Evolutionary conservation across 2,113 vertebrate genomes (phyloP).

Genomic region (Pseudopipra pipra): DNA sequence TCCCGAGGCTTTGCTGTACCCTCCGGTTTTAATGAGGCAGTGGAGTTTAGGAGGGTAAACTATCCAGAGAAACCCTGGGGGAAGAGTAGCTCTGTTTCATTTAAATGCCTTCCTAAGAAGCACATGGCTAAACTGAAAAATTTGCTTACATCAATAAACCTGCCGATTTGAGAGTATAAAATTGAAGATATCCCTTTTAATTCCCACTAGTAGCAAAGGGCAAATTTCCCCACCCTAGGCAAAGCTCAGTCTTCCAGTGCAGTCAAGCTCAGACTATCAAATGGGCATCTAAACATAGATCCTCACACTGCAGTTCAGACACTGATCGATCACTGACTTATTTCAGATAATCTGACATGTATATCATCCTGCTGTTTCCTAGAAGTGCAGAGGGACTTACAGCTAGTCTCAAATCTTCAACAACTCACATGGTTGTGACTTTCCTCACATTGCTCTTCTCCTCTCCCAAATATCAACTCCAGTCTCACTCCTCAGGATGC

Average conservation of each 20-base stretch:
- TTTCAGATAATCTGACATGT: background rate
- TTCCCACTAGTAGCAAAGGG: background rate
- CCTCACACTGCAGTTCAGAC: background rate
- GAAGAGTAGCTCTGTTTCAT: background rate
- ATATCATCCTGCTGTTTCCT: background rate
- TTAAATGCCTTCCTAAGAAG: background rate
- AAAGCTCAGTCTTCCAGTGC: background rate
- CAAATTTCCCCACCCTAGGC: background rate
- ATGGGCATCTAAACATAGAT: background rate
- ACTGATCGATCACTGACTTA: background rate
- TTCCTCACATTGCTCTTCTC: background rate
- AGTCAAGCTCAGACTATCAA: background rate
- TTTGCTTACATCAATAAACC: background rate
- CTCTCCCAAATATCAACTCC: background rate
- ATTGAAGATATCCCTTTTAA: too few relatives aligned
- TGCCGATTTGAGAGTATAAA: background rate
- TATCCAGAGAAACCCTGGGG: background rate
- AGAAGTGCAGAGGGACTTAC: background rate
- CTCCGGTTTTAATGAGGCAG: background rate
- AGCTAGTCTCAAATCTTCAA: background rate
- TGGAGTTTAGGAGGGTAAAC: background rate
- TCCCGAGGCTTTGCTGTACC: conserved; percentile 22
- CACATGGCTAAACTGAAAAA: background rate
- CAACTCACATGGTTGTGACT: background rate
- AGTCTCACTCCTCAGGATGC: background rate